Evolutionary conservation across 2,113 vertebrate species (phyloP), one percentile per base, ranked within the genome.

Genomic region (Calypte anna): DNA sequence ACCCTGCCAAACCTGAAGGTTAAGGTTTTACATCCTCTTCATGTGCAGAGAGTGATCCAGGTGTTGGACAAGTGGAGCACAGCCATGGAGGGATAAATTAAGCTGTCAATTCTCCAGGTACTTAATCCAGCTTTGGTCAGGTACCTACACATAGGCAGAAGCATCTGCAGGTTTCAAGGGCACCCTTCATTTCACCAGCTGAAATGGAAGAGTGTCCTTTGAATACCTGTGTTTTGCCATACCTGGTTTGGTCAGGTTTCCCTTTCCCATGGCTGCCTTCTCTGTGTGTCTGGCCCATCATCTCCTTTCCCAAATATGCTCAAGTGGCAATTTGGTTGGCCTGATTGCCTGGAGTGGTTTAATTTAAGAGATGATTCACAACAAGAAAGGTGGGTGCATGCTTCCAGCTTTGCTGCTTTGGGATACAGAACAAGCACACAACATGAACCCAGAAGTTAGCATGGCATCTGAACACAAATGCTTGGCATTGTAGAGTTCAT

Each of bases 111-210:
- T 86, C 23, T 86, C 28, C n/a, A 18, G 14, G 21, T 50, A 14
- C 30, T 69, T 63, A 17, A 48, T 69, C 50, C 28, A 14, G 6
- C 15, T 2, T 1, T 4, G 6, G 14, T 44, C 27, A 44, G 23
- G 28, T 15, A 28, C 9, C n/a, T 53, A 14, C 40, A 14, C 0
- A 0, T 8, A 28, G 40, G 25, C 10, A 50, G 28, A 40, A 86
- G 44, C 8, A 12, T 44, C 53, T 1, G 3, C 59, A 70, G 48
- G 40, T 40, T 40, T 40, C 40, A 40, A 40, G 40, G 40, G 40
- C 40, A 40, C 40, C 40, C 40, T 40, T 40, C 7, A 12, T 62
- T 3, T 2, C 27, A 48, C 38, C 36, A 79, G 36, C 20, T 77
- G 81, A 61, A 57, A 62, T 30, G 23, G 38, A 36, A 36, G 54